Base-by-base conservation (phyloP, 1,140 invertebrate genomes). In the Trichoplusia ni region DNA sequence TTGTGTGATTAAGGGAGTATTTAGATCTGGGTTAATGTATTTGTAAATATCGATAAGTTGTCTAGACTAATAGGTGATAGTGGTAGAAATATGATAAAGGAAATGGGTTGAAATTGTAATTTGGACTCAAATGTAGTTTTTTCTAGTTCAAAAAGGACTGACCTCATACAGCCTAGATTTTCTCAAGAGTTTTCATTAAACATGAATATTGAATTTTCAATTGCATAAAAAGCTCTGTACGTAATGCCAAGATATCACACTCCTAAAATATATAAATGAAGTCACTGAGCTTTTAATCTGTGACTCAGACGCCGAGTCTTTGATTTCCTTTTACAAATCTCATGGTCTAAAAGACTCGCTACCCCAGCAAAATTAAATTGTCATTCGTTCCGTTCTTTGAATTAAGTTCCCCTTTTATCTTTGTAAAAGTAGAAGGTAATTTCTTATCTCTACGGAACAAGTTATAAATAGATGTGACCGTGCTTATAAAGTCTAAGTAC, bases 31-130 rank as follows among this genome's bases (percentile, higher is more conserved):
- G 51, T 23, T 54, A 54, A 54, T 27, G 18, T 54, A 9, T 54
- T 37, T 40, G 16, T 54, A 38, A 54, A 54, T 23, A 40, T 14
- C 38, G 51, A 54, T 54, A 54, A 38, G 19, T 38, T 38, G 11
- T 54, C 33, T 54, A 54, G 31, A 54, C 33, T 21, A 25, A 38
- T 21, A 25, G 33, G 19, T 27, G 25, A 29, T 11, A 13, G n/a
- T 25, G 5, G 16, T 49, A 18, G 25, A n/a, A 16, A 9, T 11
- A 8, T 7, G 40, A 25, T 49, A 23, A 49, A 29, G 0, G n/a
- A 6, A 7, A 49, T 47, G 25, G n/a, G 7, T 29, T 16, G 11
- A 47, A 47, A 29, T n/a, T n/a, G n/a, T n/a, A n/a, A n/a, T n/a
- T n/a, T n/a, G n/a, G n/a, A n/a, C n/a, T n/a, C n/a, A n/a, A n/a